Evolutionary conservation across 2,797 vertebrate species (phyloP).

Genomic region (Pangasius mekongensis): DNA sequence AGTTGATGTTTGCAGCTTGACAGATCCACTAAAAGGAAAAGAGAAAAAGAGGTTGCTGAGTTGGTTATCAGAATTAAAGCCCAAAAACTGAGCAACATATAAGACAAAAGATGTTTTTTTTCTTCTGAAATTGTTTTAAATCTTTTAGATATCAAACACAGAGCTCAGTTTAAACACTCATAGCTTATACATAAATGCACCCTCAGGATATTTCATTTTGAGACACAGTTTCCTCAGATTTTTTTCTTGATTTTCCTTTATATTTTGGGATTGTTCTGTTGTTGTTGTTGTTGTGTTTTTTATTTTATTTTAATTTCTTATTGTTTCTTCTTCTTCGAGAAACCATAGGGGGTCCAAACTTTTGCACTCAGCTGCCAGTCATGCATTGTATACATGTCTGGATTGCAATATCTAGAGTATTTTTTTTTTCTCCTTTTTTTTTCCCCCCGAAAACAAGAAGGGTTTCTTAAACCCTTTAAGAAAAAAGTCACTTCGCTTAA

Average conservation of each 20-base stretch:
- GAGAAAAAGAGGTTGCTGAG: not conserved
- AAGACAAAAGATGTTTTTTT: not conserved
- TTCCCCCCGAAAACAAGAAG: too few relatives aligned
- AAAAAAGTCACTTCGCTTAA: not conserved
- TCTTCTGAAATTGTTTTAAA: not conserved
- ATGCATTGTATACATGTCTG: not conserved
- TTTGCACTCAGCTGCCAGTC: not conserved
- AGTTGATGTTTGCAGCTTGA: constrained; percentile 46
- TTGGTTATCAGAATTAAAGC: not conserved
- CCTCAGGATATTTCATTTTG: not conserved
- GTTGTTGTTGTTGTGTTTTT: not conserved
- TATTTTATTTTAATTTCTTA: not conserved
- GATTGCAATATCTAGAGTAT: not conserved
- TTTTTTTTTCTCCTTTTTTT: too few relatives aligned
- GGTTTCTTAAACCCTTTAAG: too few relatives aligned
- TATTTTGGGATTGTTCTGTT: not conserved
- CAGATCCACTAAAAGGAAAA: not conserved
- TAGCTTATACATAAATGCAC: not conserved
- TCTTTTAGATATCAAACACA: not conserved
- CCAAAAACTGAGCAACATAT: not conserved
- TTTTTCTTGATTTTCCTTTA: not conserved
- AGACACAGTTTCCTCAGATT: not conserved
- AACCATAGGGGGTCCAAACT: not conserved
- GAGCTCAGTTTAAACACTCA: not conserved
- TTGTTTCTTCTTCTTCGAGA: not conserved